Base-by-base conservation (phyloP, 2,888 invertebrate genomes). In the Monopis laevigella region DNA sequence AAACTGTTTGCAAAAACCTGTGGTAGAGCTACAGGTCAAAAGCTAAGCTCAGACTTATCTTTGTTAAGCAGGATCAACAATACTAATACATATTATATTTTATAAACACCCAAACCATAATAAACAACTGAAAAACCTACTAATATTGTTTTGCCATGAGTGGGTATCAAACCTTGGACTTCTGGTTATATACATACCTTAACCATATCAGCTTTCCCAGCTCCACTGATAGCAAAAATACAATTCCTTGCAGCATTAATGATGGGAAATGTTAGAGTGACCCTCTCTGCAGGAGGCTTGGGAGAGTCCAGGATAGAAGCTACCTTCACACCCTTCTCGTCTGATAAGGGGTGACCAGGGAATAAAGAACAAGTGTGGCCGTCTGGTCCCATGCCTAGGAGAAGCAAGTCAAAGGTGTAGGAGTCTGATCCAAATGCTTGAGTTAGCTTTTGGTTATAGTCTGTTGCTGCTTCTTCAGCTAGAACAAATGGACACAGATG, bases 321-420 rank as follows among this genome's bases (percentile, higher is more conserved):
- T 2, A 98, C 90, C 80, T 92, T 87, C 35, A 84, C 65, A 1
- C 62, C 61, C 0, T 63, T 78, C 58, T 91, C 92, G 0, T 85
- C 60, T 2, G 93, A 69, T 5, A 89, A 62, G 0, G 73, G 65
- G 62, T 93, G 93, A 0, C 84, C 88, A 0, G 99, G 98, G 72
- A 99, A 99, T 11, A 99, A 71, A 0, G 98, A 98, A 60, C 97
- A 97, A 0, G 98, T 98, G 68, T 99, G 99, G 0, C 98, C 98
- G 62, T 99, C 99, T 0, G 97, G 98, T 0, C 99, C 99, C 87
- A 98, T 90, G 10, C 99, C 99, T 14, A 99, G 80, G 7, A 99
- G 78, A 1, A 98, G 74, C 36, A 98, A 65, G 69, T 99, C 96
- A 63, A 98, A 96, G 46, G 82, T 57, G 54, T 72, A 60, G 61